These are phyloP conservation scores for Solenodon paradoxus DNA, from an alignment of 2,113 vertebrate species.

Conservation along the genomic window DNA sequence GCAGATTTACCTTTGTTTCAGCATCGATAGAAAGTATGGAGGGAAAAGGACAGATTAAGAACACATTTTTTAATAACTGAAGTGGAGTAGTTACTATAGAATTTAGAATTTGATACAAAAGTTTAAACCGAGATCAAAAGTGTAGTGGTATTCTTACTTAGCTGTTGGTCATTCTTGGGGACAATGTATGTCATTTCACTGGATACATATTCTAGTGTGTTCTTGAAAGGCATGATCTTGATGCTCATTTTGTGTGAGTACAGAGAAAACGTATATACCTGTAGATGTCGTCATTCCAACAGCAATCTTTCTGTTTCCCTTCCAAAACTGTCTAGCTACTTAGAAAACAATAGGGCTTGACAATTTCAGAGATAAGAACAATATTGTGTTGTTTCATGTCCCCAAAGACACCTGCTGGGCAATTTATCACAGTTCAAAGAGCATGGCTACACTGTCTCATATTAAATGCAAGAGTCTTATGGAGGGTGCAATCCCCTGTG, in stretches of 20 bases:
- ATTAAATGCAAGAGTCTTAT: constrained; percentile 69
- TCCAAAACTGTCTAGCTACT: constrained; percentile 55
- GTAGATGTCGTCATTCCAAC: not conserved
- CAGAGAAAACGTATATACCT: not conserved
- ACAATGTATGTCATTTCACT: not conserved
- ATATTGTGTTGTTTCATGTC: constrained; percentile 46
- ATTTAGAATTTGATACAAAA: not conserved
- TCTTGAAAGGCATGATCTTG: not conserved
- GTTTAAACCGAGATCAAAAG: not conserved
- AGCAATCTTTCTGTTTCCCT: constrained; percentile 11
- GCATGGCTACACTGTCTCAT: constrained; percentile 33
- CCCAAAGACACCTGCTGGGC: constrained; percentile 52
- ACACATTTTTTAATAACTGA: not conserved
- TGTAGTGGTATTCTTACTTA: not conserved
- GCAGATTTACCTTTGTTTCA: not conserved
- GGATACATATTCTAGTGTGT: not conserved
- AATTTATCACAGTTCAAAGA: constrained; percentile 75
- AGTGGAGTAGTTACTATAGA: not conserved
- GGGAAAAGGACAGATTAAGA: not conserved
- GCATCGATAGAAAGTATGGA: not conserved
- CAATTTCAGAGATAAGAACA: constrained; percentile 72
- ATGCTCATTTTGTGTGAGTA: not conserved
- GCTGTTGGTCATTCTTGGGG: not conserved
- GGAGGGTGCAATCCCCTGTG: constrained; percentile 23
- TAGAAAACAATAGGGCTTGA: constrained; percentile 63